Evolutionary conservation across 2,113 vertebrate genomes (phyloP), one percentile per base, ranked within the genome.

Genomic region (Phasianus colchicus): DNA sequence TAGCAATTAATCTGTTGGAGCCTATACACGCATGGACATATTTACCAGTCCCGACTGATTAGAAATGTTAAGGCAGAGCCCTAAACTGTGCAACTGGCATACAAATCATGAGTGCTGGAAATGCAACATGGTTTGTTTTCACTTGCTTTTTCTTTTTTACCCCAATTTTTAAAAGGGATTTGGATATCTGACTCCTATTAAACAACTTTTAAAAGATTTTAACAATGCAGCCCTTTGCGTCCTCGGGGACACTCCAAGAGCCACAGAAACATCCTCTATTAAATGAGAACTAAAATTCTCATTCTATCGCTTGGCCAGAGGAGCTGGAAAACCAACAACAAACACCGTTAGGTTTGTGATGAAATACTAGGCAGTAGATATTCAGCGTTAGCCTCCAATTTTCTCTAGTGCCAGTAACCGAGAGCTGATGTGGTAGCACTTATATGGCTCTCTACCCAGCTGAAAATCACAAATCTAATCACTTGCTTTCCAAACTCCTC

Each of bases 381-480:
- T n/a, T 78, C 85, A 80, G 87, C 1, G 2, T 47, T 64, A 91
- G 66, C 82, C 52, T 91, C 83, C 89, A 81, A 48, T 91, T 95
- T 92, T 88, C 76, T 88, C 79, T 78, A 63, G 74, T 76, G 83
- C 76, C 58, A 63, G 80, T 84, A 92, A 77, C 34, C 1, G 89
- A 83, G 75, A 69, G 85, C 69, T 81, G 82, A 73, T 95, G 91
- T 83, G 50, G 73, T 76, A 93, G 71, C 78, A 89, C 85, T 91
- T 89, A 61, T 0, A 34, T 64, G 47, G 74, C 82, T 91, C 76
- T 77, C 86, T 70, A 86, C 52, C n/a, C 70, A 75, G 80, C 69
- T 90, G 88, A 95, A 95, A 93, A 92, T 95, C 84, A 92, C 94
- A 95, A 91, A 94, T 83, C 91, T 85, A 89, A 91, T 83, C 86